Conservation (phyloP, 2,113 vertebrate genomes). For the Rostratula benghalensis region DNA sequence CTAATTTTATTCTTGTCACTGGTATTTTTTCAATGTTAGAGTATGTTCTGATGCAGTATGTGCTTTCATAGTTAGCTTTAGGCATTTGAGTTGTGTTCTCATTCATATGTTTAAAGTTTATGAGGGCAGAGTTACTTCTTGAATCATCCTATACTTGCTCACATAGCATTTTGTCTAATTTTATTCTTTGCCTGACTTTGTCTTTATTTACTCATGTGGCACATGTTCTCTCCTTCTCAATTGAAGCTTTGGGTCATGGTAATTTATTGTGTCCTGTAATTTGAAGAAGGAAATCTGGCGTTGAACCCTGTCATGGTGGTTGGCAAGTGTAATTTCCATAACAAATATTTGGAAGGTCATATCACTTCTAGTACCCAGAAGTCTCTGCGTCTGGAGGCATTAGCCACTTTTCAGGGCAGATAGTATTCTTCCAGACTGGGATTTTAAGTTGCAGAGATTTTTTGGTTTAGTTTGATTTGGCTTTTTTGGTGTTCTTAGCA, state of each 20-base stretch:
- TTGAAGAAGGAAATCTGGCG: not conserved
- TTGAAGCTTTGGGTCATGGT: not conserved
- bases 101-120: not conserved
- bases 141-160: not conserved
- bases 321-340: not conserved
- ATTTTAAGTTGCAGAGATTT: not conserved
- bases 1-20: not conserved
- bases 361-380: not conserved
- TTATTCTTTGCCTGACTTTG: not conserved
- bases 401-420: not conserved
- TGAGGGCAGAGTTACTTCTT: not conserved
- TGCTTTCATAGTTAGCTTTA: not conserved
- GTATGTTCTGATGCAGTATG: not conserved
- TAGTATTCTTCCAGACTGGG: not conserved
- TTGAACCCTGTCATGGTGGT: not conserved
- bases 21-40: not conserved
- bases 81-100: not conserved
- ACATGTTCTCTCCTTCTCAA: not conserved
- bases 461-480: not conserved
- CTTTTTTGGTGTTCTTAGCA: not conserved
- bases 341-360: not conserved
- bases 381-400: not conserved
- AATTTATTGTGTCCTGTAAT: not conserved
- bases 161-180: not conserved
- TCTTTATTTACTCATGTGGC: not conserved